phyloP scores from a whole-genome alignment of 2,888 invertebrate genomes.

The Andrena marginata region DNA sequence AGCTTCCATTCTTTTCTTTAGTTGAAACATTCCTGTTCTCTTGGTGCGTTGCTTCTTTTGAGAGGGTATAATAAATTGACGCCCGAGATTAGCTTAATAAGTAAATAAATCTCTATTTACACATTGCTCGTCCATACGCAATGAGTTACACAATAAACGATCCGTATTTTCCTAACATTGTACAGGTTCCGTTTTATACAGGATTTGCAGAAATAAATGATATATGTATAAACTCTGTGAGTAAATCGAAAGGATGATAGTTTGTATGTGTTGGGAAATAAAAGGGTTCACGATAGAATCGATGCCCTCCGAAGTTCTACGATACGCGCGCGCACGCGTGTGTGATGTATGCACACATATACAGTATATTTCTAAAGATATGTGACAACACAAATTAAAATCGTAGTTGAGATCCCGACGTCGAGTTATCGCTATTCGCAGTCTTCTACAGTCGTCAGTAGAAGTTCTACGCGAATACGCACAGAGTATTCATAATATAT shows the following conservation, averaged over 20 bases:
- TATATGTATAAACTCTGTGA: constrained; percentile 59
- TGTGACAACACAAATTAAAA: constrained; percentile 36
- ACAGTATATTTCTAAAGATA: constrained; percentile 40
- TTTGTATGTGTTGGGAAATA: constrained; percentile 23
- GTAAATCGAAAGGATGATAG: constrained; percentile 17
- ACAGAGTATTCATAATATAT: background rate
- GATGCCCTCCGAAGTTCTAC: constrained; percentile 30
- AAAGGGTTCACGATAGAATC: background rate
- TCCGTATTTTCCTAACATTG: constrained; percentile 82
- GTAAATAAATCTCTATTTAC: constrained; percentile 85
- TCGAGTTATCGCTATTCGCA: background rate
- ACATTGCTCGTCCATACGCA: constrained; percentile 81
- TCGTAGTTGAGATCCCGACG: constrained; percentile 8
- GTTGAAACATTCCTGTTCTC: background rate
- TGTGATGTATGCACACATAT: constrained; percentile 7
- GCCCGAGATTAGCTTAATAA: constrained; percentile 76
- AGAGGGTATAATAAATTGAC: constrained; percentile 42
- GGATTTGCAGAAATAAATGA: constrained; percentile 60
- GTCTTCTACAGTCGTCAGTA: background rate
- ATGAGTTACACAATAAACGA: constrained; percentile 84
- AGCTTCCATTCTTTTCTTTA: too few species aligned
- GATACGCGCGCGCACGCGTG: constrained; percentile 30
- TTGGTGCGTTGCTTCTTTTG: background rate
- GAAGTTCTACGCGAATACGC: background rate
- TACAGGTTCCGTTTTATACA: constrained; percentile 81